These are phyloP conservation scores for Drosophila saltans DNA, from an alignment of 1,140 invertebrate genomes.

Conservation along the genomic window DNA sequence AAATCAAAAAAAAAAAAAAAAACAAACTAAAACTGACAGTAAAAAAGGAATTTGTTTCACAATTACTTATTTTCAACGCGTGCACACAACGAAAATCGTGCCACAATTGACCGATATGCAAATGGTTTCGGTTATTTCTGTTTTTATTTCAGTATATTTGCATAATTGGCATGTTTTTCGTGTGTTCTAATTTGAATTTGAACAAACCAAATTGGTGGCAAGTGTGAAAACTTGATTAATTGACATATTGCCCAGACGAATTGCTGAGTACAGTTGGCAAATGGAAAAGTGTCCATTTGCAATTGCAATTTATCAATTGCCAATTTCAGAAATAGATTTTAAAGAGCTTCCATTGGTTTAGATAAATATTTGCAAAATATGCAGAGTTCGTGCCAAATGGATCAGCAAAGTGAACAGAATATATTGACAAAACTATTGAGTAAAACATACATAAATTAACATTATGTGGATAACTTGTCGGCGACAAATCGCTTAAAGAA, in stretches of 20 bases:
- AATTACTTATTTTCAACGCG: slow-evolving; percentile 63
- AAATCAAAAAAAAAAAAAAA: slow-evolving; percentile 19
- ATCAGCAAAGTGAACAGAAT: no score
- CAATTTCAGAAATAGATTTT: background rate
- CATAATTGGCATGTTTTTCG: slow-evolving; percentile 68
- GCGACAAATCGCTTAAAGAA: no score
- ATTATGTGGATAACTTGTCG: no score
- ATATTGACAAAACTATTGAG: no score
- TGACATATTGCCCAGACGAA: slow-evolving; percentile 13
- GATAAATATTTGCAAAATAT: no score
- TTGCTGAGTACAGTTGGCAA: background rate
- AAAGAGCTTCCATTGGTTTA: background rate
- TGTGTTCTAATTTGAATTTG: slow-evolving; percentile 72
- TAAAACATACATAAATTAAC: no score
- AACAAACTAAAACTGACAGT: slow-evolving; percentile 17
- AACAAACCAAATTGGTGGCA: slow-evolving; percentile 35
- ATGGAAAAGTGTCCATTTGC: background rate
- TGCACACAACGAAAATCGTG: slow-evolving; percentile 65
- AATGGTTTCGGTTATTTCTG: slow-evolving; percentile 49
- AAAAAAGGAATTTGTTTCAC: slow-evolving; percentile 45
- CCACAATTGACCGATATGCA: slow-evolving; percentile 78
- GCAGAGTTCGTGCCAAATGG: no score
- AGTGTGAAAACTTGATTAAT: slow-evolving; percentile 54
- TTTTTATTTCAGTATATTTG: slow-evolving; percentile 58
- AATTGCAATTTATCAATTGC: no score